Evolutionary conservation across 2,888 invertebrate species (phyloP), one percentile per base, ranked within the genome.

Genomic region (Carterocephalus palaemon): DNA sequence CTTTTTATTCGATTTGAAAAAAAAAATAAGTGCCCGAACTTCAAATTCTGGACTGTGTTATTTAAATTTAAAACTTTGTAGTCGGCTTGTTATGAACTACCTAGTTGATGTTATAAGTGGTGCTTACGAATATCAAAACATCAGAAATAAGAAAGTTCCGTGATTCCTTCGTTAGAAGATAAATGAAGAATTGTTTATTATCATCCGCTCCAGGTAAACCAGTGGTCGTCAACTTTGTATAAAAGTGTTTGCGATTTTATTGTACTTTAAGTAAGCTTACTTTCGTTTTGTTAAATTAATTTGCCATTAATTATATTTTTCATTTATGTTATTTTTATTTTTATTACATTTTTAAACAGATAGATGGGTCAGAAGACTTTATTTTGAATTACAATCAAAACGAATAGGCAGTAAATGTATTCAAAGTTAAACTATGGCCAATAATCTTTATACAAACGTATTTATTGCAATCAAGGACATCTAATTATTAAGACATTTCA

Each of bases 21-120:
- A 49, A 57, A 38, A 56, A 65, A 62, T 64, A 63, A 67, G 79
- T 77, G 76, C 64, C 60, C 54, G 57, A 62, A 66, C 60, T 69
- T 53, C 45, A 56, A 60, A 59, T 59, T 53, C 60, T 59, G 68
- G 60, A 68, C 64, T 62, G 70, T 60, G 66, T 64, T 66, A 50
- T 49, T 19, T 46, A n/a, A 39, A 48, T 56, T 57, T 52, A 46
- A 55, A 59, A 58, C 57, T 60, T 62, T 63, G 53, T 60, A 57
- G 57, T 56, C 65, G 56, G 59, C 62, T 69, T 70, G 57, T 62
- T 61, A 66, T 52, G 59, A 61, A 70, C 66, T 38, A 4, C 19
- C 4, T 63, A 52, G 57, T 66, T 54, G 51, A 56, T 59, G 55
- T 66, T 54, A 53, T 57, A 63, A 69, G 66, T 75, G 68, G 69